These are phyloP conservation scores for Seriola aureovittata DNA, from an alignment of 2,113 vertebrate species.

Conservation along the genomic window DNA sequence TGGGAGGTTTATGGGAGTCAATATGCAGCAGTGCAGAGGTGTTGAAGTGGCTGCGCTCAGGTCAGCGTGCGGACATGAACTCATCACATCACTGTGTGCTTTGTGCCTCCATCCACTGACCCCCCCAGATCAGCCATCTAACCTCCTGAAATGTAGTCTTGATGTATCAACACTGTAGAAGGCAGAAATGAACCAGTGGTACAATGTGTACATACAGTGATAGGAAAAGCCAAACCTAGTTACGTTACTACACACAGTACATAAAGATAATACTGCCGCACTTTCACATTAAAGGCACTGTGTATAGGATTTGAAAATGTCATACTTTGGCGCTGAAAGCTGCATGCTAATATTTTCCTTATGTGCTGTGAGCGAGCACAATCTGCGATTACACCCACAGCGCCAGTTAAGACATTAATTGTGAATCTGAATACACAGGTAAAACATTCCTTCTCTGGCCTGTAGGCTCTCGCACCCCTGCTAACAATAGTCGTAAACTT, in stretches of 20 bases:
- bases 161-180: background rate
- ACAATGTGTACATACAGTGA: no score
- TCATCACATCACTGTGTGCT: background rate
- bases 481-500: no score
- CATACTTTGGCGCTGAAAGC: no score
- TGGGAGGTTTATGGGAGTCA: background rate
- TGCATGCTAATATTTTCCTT: no score
- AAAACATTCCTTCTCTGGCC: background rate
- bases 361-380: background rate
- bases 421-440: background rate
- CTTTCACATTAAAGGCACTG: no score
- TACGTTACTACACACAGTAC: no score
- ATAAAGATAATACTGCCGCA: no score
- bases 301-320: no score
- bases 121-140: background rate
- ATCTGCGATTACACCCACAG: background rate
- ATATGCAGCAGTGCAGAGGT: background rate
- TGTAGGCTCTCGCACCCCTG: background rate
- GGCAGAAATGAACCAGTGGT: background rate
- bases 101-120: background rate
- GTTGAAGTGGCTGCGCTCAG: background rate
- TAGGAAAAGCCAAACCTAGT: no score
- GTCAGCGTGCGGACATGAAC: background rate
- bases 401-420: background rate
- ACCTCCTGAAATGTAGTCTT: background rate